Base-by-base conservation (phyloP, 2,113 vertebrate species). In the Budorcas taxicolor region DNA sequence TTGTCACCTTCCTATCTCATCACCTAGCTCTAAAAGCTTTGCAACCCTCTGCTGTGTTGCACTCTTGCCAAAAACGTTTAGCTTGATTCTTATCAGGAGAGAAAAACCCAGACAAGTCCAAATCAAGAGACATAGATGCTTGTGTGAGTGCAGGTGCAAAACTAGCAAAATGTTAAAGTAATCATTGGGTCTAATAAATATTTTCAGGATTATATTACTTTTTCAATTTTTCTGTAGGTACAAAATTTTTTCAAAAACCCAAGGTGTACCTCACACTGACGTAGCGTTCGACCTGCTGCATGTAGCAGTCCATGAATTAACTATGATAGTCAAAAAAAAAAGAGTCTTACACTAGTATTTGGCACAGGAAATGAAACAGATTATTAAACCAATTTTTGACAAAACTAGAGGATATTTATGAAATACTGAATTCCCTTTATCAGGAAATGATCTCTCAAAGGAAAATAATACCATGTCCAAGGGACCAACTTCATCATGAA, bases 361-460 rank as follows among this genome's bases (percentile, higher is more conserved):
- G 82, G 60, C 81, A 84, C 40, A 89, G 55, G n/a, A 97, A 94
- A 52, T 58, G 45, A 92, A 50, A 87, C 7, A 53, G 27, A 82
- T 64, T 95, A 57, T 85, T 86, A 78, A 91, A 93, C 47, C 15
- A 71, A 25, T 50, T 87, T 91, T 87, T 33, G 83, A 94, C 91
- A 93, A 74, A 91, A 90, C 29, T 57, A 3, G 40, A 90, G 12
- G 9, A 45, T 89, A 23, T 93, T 88, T 60, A 36, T 81, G 71
- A 74, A 89, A 95, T 93, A n/a, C 23, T 94, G 64, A 96, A 89
- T 95, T 71, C n/a, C 15, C n/a, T 96, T 92, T 95, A 23, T 50
- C 47, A 95, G 62, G 67, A 95, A 88, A 91, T 0, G 43, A n/a
- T 60, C 55, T 31, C 83, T 95, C 43, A 93, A 93, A n/a, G 81